Evolutionary conservation across 2,888 invertebrate species (phyloP).

Genomic region (Pasiphila rectangulata): DNA sequence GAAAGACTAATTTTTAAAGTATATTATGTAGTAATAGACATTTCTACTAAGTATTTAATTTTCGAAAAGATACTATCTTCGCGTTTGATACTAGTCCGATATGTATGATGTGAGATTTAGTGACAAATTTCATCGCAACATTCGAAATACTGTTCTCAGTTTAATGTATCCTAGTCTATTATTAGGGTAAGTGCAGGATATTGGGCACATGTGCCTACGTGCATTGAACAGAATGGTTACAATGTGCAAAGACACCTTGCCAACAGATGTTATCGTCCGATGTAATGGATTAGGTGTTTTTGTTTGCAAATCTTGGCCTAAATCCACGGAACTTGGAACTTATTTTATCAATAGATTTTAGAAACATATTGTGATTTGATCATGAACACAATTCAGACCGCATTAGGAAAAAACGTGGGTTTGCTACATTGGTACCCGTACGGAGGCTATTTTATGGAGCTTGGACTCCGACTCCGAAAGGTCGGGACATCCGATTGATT

Average conservation of each 20-base stretch:
- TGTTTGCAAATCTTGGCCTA: constrained; percentile 38
- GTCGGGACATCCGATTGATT: no score
- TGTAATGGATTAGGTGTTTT: constrained; percentile 48
- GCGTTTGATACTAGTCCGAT: no score
- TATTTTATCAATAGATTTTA: not conserved
- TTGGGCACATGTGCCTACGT: constrained; percentile 45
- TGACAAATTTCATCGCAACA: no score
- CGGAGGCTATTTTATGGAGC: no score
- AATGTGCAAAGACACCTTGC: constrained; percentile 66
- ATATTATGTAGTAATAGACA: no score
- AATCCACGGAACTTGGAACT: constrained; percentile 23
- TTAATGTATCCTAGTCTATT: constrained; percentile 2
- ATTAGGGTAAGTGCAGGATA: constrained; percentile 26
- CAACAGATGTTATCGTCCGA: constrained; percentile 68
- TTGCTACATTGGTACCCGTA: no score
- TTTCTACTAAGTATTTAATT: no score
- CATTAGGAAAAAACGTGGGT: not conserved
- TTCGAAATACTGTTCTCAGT: no score
- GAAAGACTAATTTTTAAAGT: no score
- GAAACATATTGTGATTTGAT: not conserved
- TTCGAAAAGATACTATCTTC: no score
- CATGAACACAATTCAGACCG: not conserved
- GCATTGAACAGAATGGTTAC: constrained; percentile 47
- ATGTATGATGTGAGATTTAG: no score
- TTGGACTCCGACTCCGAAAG: no score